These are phyloP conservation scores for Euleptes europaea DNA, from an alignment of 2,113 vertebrate species.

Conservation along the genomic window DNA sequence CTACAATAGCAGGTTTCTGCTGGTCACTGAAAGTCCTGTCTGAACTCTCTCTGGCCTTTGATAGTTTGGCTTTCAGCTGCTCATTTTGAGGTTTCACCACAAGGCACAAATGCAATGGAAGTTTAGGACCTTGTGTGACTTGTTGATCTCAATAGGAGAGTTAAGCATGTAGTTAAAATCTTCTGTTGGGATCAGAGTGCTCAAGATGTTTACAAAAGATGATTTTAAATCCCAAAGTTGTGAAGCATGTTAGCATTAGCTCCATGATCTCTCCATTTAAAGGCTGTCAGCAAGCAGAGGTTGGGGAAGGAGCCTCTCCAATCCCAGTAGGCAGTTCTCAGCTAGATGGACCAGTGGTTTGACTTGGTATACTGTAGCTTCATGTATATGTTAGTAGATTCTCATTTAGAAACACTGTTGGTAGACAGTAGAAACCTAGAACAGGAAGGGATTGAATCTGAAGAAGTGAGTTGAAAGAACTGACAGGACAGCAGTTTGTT, in stretches of 20 bases:
- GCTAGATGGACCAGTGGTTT: too few species aligned
- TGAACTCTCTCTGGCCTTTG: not conserved
- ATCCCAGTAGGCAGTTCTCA: too few species aligned
- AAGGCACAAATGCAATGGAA: not conserved
- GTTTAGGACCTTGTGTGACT: not conserved
- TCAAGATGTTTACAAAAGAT: not conserved
- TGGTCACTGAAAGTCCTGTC: not conserved
- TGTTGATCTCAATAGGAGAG: not conserved
- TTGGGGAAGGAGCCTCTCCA: too few species aligned
- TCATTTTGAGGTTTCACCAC: not conserved
- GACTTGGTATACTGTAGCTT: too few species aligned
- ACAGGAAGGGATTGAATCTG: not conserved
- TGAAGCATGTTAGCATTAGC: not conserved
- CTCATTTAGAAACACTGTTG: not conserved
- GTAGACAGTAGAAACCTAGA: not conserved
- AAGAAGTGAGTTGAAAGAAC: too few species aligned
- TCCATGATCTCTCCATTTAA: too few species aligned
- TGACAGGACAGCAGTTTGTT: not conserved
- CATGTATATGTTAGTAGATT: not conserved
- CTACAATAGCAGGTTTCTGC: not conserved
- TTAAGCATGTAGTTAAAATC: not conserved
- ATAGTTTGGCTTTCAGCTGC: not conserved
- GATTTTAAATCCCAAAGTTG: not conserved
- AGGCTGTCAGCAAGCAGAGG: too few species aligned
- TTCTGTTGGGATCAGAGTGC: not conserved